Evolutionary conservation across 2,888 invertebrate species (phyloP), one percentile per base, ranked within the genome.

Genomic region (Hanleya hanleyi): DNA sequence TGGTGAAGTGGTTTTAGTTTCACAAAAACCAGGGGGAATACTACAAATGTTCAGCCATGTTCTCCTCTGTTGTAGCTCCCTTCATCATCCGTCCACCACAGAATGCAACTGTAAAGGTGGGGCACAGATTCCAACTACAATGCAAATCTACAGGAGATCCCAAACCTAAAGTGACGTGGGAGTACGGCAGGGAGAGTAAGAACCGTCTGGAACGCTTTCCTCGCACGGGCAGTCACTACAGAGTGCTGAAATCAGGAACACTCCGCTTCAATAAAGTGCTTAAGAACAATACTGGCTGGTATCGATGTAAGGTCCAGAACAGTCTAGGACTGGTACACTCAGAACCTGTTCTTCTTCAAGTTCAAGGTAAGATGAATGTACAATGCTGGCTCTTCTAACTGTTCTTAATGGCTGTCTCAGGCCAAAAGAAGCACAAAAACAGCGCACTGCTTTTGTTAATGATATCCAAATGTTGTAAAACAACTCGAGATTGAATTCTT

Each of bases 321-420:
- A 78, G 75, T 6, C 68, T 71, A 47, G 78, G 81, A 26, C 69
- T 75, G 15, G 66, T 78, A 18, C 67, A 69, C 9, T 85, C 86
- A 3, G 70, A 80, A 6, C 76, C 79, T 0, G 83, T 80, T 6
- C 74, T 76, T 72, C 78, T 87, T 7, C 74, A 76, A 66, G 86
- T 87, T 3, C 80, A 87, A 77, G 84, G 87, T 87, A 70, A 74
- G 80, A n/a, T n/a, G n/a, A n/a, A n/a, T 74, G 5, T 6, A 12
- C 37, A 36, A 18, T 37, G 29, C 5, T 33, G 35, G 26, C 9
- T 38, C 3, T 61, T 6, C 9, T 66, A 66, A 1, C n/a, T n/a
- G n/a, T n/a, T n/a, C n/a, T n/a, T n/a, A n/a, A n/a, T n/a, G n/a
- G n/a, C n/a, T n/a, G n/a, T n/a, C n/a, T n/a, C n/a, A n/a, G n/a